Evolutionary conservation across 1,140 invertebrate species (phyloP).

Genomic region (Lasioglossum baleicum): DNA sequence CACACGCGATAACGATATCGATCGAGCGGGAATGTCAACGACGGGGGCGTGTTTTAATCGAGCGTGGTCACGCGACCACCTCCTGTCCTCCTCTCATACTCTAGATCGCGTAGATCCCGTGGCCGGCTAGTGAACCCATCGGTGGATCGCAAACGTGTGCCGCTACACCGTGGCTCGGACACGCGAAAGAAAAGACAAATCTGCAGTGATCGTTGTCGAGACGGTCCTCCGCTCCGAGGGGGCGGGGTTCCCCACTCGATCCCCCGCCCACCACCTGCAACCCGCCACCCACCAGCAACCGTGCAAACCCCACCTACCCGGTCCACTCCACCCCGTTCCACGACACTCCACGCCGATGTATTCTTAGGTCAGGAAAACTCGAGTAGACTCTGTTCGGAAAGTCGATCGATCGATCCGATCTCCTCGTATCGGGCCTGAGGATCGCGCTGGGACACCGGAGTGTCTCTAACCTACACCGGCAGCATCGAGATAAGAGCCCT

Average conservation of each 20-base stretch:
- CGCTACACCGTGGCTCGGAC: background rate
- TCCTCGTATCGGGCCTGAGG: conserved; percentile 35
- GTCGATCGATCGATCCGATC: conserved; percentile 73
- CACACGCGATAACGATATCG: conserved; percentile 23
- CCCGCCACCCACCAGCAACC: too few relatives aligned
- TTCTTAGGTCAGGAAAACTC: conserved; percentile 77
- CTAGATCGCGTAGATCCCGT: background rate
- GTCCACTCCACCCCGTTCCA: conserved; percentile 72
- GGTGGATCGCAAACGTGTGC: too few relatives aligned
- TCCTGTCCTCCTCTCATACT: too few relatives aligned
- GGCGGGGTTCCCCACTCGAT: conserved; percentile 53
- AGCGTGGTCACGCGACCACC: conserved; percentile 15
- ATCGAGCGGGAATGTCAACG: conserved; percentile 17
- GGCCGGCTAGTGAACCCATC: background rate
- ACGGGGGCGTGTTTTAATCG: conserved; percentile 10
- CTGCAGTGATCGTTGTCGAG: conserved; percentile 56
- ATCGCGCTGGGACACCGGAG: conserved; percentile 4
- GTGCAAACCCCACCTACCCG: conserved; percentile 22
- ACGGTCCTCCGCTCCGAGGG: conserved; percentile 36
- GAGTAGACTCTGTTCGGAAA: conserved; percentile 70
- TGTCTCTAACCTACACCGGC: conserved; percentile 35
- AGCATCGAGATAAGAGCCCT: conserved; percentile 26
- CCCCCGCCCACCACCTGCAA: conserved; percentile 19
- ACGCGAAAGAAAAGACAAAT: conserved; percentile 59
- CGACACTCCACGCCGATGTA: conserved; percentile 66